phyloP scores from a whole-genome alignment of 2,888 invertebrate genomes.

The Fragum sueziense region DNA sequence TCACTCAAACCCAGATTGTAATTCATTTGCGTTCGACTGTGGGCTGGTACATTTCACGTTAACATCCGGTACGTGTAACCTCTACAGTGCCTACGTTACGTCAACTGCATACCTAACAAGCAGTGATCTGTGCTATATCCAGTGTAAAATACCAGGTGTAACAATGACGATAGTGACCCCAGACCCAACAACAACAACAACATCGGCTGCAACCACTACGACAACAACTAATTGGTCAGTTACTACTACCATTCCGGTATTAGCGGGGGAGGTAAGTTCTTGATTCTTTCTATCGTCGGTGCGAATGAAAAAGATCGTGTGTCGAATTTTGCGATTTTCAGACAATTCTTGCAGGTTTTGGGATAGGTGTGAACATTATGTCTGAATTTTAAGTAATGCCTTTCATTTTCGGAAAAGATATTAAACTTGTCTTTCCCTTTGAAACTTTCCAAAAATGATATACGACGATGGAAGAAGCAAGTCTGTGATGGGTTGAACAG shows the following conservation, averaged over 20 bases:
- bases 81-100: background rate
- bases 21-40: constrained; percentile 2
- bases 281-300: too few relatives aligned
- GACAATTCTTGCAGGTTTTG: too few relatives aligned
- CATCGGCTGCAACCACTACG: background rate
- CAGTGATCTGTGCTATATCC: constrained; percentile 1
- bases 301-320: too few relatives aligned
- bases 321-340: too few relatives aligned
- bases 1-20: background rate
- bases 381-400: too few relatives aligned
- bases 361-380: too few relatives aligned
- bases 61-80: constrained; percentile 10
- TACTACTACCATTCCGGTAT: background rate
- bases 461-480: too few relatives aligned
- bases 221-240: background rate
- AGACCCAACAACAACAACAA: background rate
- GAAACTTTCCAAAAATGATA: too few relatives aligned
- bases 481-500: too few relatives aligned
- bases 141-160: background rate
- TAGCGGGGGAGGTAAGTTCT: background rate
- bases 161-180: background rate
- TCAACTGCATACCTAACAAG: background rate
- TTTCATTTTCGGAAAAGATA: too few relatives aligned
- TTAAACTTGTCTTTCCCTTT: too few relatives aligned
- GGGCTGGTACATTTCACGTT: background rate